phyloP scores from a whole-genome alignment of 1,140 invertebrate genomes.

The Oryzaephilus surinamensis region DNA sequence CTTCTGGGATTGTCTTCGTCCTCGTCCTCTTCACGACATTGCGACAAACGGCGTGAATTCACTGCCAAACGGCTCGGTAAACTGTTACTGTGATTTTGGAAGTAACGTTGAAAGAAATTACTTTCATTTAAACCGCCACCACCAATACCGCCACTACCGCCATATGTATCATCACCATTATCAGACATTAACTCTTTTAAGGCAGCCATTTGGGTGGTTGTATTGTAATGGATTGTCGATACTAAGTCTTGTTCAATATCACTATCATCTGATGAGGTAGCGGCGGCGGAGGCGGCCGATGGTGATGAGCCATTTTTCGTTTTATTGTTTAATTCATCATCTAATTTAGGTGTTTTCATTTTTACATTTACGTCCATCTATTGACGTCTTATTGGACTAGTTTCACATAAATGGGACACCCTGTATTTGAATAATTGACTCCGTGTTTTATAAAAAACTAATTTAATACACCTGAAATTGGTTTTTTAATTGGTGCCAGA shows the following conservation, averaged over 20 bases:
- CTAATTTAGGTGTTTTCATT: no score
- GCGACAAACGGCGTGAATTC: conserved; percentile 54
- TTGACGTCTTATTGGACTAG: background rate
- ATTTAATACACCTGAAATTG: no score
- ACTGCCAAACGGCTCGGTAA: conserved; percentile 22
- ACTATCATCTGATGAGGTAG: conserved; percentile 39
- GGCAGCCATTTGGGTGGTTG: conserved; percentile 52
- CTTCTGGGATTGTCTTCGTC: conserved; percentile 61
- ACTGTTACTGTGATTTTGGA: conserved; percentile 55
- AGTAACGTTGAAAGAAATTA: conserved; percentile 58
- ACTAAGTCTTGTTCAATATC: conserved; percentile 54
- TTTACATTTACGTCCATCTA: no score
- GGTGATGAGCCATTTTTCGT: conserved; percentile 8
- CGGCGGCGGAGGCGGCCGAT: conserved; percentile 31
- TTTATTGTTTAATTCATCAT: no score
- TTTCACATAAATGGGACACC: no score
- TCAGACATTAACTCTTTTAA: conserved; percentile 54
- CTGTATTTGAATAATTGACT: no score
- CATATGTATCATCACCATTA: conserved; percentile 42
- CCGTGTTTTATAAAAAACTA: no score
- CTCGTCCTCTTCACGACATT: conserved; percentile 73
- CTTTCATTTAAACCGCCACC: conserved; percentile 39
- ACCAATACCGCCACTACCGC: conserved; percentile 22
- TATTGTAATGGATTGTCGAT: conserved; percentile 56
- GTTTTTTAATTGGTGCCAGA: no score